Base-by-base conservation (phyloP, 2,888 invertebrate species). In the Micropterix aruncella region DNA sequence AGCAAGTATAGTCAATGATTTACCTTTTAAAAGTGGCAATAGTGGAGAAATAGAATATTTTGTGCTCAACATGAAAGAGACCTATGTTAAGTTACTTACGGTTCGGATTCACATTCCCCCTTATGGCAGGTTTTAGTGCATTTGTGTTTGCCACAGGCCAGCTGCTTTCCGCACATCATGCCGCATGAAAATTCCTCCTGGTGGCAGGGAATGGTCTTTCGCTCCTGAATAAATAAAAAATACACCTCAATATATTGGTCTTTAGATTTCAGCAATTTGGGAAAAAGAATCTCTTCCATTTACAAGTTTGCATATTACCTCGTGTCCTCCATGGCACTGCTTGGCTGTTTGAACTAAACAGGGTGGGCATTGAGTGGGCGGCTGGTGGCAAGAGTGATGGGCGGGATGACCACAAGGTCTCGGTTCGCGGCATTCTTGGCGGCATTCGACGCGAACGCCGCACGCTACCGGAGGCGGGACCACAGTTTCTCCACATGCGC, bases 391-490 rank as follows among this genome's bases (percentile, higher is more conserved):
- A 47, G 75, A 75, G 66, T 93, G 95, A 55, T 80, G 78, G 2
- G 86, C 84, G 46, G 79, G 75, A 68, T 96, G 96, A 2, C 73
- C 74, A 63, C 96, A 96, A 1, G 77, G 52, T 52, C 94, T 87
- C 19, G 62, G 58, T 40, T 90, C 75, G 1, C 77, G 73, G 62
- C 96, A 97, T 0, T 82, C 80, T 15, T 78, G 74, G 39, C 66
- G 65, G 66, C 97, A 97, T 2, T 73, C 63, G 0, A 83, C 82
- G 47, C 80, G 79, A 0, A 91, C 85, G 15, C 96, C 96, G 62
- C 97, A 97, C 0, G 89, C 80, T 42, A 97, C 80, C 0, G 97
- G 97, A 2, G 97, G 96, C 60, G 83, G 83, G 44, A 88, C 64
- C 19, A 93, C 87, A 51, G 83, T 79, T 0, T 78, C 73, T 4